phyloP scores from a whole-genome alignment of 53 echinoderm and acorn worm genomes.

The Echinarachnius parma region DNA sequence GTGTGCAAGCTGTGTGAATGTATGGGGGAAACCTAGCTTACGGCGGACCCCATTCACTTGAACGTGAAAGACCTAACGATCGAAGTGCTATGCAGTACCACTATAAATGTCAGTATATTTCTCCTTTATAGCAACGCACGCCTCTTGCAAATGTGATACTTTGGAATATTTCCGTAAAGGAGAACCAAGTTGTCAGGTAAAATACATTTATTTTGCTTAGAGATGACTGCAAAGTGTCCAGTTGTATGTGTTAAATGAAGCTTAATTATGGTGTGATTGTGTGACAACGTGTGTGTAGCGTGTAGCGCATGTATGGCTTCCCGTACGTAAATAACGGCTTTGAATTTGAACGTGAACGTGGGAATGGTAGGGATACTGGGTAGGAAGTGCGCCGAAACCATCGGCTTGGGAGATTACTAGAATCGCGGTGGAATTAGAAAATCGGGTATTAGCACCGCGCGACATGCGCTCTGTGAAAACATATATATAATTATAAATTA shows the following conservation, averaged over 20 bases:
- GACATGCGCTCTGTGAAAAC: no score
- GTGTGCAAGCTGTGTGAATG: constrained; percentile 8
- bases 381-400: background rate
- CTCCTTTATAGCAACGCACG: no score
- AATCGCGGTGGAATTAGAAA: no score
- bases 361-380: background rate
- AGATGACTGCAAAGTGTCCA: no score
- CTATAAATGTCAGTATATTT: no score
- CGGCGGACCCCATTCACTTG: constrained; percentile 31
- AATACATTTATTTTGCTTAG: constrained; percentile 11
- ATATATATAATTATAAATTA: no score
- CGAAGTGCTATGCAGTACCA: constrained; percentile 18
- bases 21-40: background rate
- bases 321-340: constrained; percentile 6
- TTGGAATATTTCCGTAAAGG: constrained; percentile 38
- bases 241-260: constrained; percentile 46
- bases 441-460: no score
- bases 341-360: constrained; percentile 30
- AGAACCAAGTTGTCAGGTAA: constrained; percentile 23
- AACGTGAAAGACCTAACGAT: constrained; percentile 37
- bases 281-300: constrained; percentile 9
- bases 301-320: background rate
- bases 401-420: background rate
- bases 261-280: constrained; percentile 13
- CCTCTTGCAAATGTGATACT: constrained; percentile 27